These are phyloP conservation scores for Aelia acuminata DNA, from an alignment of 2,888 invertebrate genomes.

Conservation along the genomic window DNA sequence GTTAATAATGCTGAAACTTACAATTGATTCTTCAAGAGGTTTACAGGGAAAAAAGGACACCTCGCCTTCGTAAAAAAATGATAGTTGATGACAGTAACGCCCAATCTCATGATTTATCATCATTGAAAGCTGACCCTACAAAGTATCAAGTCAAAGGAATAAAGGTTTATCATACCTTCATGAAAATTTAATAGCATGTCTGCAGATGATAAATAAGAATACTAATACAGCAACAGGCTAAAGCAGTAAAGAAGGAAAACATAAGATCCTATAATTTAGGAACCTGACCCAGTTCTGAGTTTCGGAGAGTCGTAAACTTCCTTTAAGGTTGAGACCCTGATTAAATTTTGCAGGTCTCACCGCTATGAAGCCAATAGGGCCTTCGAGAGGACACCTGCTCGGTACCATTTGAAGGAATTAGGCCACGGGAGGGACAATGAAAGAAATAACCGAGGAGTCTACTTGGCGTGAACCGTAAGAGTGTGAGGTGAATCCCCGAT, in stretches of 20 bases:
- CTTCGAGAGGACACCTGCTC: not conserved
- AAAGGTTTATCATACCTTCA: not conserved
- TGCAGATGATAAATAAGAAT: not conserved
- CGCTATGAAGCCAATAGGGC: not conserved
- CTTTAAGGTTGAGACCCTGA: not conserved
- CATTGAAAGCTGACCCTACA: not conserved
- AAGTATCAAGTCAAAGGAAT: not conserved
- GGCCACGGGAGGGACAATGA: not conserved
- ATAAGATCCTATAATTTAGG: not conserved
- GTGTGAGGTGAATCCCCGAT: conserved; percentile 12
- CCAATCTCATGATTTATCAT: too few species aligned
- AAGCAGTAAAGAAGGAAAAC: not conserved
- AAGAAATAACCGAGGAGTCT: not conserved
- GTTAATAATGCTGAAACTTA: too few species aligned
- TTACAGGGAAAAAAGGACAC: too few species aligned
- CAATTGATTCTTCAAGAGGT: too few species aligned
- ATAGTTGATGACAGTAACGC: too few species aligned
- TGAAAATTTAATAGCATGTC: not conserved
- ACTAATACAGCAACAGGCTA: not conserved
- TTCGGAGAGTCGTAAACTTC: not conserved
- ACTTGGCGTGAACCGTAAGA: not conserved
- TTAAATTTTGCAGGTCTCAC: not conserved
- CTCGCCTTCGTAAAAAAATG: too few species aligned
- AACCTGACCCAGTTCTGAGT: not conserved
- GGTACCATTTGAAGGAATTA: not conserved